phyloP scores from a whole-genome alignment of 1,140 invertebrate genomes.

The Elysia chlorotica region DNA sequence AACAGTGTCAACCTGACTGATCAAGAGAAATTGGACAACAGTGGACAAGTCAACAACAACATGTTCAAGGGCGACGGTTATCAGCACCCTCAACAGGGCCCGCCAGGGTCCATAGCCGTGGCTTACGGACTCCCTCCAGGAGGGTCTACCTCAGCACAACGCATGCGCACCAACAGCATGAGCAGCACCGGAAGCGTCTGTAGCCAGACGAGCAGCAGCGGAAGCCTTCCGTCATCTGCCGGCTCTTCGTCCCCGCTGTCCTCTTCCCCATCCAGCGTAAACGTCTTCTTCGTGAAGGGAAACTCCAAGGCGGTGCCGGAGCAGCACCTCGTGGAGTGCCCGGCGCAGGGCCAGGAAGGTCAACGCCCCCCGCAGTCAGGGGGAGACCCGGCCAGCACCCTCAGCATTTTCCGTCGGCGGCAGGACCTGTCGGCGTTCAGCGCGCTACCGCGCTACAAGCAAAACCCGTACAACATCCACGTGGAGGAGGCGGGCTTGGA shows the following conservation, averaged over 20 bases:
- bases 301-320: too few relatives aligned
- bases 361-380: too few relatives aligned
- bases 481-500: constrained; percentile 98
- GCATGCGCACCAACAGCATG: constrained; percentile 70
- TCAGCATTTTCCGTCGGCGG: constrained; percentile 71
- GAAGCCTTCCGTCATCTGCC: constrained; percentile 60
- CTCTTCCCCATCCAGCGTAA: constrained; percentile 33
- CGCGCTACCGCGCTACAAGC: constrained; percentile 87
- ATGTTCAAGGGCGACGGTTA: too few relatives aligned
- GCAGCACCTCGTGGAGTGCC: too few relatives aligned
- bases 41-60: too few relatives aligned
- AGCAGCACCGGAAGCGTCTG: constrained; percentile 71
- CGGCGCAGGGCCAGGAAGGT: too few relatives aligned
- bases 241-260: constrained; percentile 48
- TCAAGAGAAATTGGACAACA: neutral
- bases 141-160: too few relatives aligned
- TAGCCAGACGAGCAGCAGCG: constrained; percentile 63
- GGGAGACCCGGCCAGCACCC: constrained; percentile 50
- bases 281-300: constrained; percentile 53
- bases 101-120: too few relatives aligned
- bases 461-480: constrained; percentile 83
- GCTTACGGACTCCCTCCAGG: too few relatives aligned
- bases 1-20: constrained; percentile 5
- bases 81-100: too few relatives aligned
- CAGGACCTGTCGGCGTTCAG: constrained; percentile 95